A percentile compares a stretch with the other conserved stretches of the same genome.
Conservation (phyloP, 2,888 invertebrate genomes). For the Leptarthrus brevirostris region DNA sequence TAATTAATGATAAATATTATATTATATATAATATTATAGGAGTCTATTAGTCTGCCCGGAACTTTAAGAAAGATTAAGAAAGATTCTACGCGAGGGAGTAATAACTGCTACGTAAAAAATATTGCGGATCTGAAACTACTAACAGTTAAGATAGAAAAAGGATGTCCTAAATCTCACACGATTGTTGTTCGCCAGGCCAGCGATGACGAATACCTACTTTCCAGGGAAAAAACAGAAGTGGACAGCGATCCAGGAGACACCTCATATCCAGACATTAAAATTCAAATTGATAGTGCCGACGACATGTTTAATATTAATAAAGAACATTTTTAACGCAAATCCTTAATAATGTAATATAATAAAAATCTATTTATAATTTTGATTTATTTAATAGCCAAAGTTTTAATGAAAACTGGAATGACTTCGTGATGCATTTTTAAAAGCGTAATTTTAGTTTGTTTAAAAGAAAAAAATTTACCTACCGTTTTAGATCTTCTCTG, state of each 20-base stretch:
- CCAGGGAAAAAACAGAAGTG: conserved; percentile 21
- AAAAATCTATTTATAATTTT: conserved; percentile 13
- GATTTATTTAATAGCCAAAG: conserved; percentile 15
- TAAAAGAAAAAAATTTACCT: no score
- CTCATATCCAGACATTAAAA: background rate
- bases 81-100: conserved; percentile 63
- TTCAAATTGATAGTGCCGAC: conserved; percentile 10
- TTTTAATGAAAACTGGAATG: conserved; percentile 35
- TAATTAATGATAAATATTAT: conserved; percentile 31
- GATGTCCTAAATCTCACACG: conserved; percentile 50
- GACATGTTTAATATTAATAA: no score
- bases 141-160: conserved; percentile 49
- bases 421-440: no score
- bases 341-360: no score
- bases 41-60: conserved; percentile 54
- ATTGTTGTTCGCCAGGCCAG: conserved; percentile 39
- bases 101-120: conserved; percentile 57
- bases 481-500: no score
- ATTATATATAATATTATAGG: conserved; percentile 49
- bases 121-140: conserved; percentile 48
- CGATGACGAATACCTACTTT: conserved; percentile 52
- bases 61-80: conserved; percentile 62
- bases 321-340: no score
- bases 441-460: no score
- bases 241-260: background rate